Base-by-base conservation (phyloP, 1,140 invertebrate genomes). In the Heliconius eleuchia region DNA sequence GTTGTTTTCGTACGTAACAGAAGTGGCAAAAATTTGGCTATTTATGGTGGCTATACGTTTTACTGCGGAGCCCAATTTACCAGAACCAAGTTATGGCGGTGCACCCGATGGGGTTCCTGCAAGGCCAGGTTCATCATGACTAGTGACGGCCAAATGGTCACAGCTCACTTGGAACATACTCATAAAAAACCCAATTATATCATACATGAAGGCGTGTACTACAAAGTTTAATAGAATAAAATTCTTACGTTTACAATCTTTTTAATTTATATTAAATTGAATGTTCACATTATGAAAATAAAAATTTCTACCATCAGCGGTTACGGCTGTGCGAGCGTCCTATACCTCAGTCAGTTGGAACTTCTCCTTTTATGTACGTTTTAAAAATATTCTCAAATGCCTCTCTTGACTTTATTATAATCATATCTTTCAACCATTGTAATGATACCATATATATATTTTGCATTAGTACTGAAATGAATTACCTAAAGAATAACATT, bases 81-180 rank as follows among this genome's bases (percentile, higher is more conserved):
- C 1, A 85, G 73, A 70, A 86, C 82, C 0, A 80, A 82, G 9
- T 86, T 84, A 11, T 89, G 88, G 89, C 46, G 89, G 9, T 89
- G 87, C 55, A 88, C 88, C 3, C 80, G 87, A 46, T 87, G 88
- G 85, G 84, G 86, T 6, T 72, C 60, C 0, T 91, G 88, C 66
- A 88, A 83, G n/a, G 80, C 85, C 8, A 83, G 85, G 71, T 83
- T 91, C 74, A 89, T 87, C 13, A 83, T 87, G 46, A 85, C 37
- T 4, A 34, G 52, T 30, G 55, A 76, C 0, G 87, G 87, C 0
- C 27, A 76, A 16, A 27, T 89, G n/a, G 37, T 81, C n/a, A 73
- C 80, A 1, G 79, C 83, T 1, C 83, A 79, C 34, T 27, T 85
- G 13, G 81, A 73, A 30, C 86, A 89, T 39, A 57, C 70, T 9